A percentile compares a stretch with the other conserved stretches of the same genome.
Evolutionary conservation across 2,888 invertebrate genomes (phyloP).

Genomic region (Pinctada fucata): DNA sequence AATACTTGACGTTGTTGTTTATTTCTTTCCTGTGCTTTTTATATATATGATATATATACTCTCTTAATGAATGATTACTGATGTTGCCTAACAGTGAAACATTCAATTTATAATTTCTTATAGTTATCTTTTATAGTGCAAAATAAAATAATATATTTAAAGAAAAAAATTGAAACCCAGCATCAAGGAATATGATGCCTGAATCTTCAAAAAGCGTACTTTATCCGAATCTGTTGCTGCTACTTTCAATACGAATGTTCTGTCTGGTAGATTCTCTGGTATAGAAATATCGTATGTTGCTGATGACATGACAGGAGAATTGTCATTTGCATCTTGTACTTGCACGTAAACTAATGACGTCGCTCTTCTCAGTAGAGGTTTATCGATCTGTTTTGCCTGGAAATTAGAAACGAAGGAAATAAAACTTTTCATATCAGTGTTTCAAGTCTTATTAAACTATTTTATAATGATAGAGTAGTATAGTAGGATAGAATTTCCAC

Average conservation of each 20-base stretch:
- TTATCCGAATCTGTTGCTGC: conserved; percentile 34
- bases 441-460: too few relatives aligned
- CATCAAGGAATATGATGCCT: not conserved
- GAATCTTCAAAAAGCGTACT: conserved; percentile 9
- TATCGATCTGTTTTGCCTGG: conserved; percentile 37
- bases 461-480: too few relatives aligned
- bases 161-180: not conserved
- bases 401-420: too few relatives aligned
- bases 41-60: too few relatives aligned
- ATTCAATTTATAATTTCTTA: too few relatives aligned
- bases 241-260: conserved; percentile 7
- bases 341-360: conserved; percentile 22
- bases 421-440: too few relatives aligned
- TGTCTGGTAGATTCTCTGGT: conserved; percentile 32
- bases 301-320: conserved; percentile 30
- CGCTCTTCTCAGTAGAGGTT: conserved; percentile 19
- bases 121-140: too few relatives aligned
- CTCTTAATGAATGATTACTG: too few relatives aligned
- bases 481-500: too few relatives aligned
- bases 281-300: conserved; percentile 11
- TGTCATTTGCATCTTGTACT: conserved; percentile 38
- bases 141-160: not conserved
- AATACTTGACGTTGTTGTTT: too few relatives aligned
- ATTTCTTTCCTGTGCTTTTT: too few relatives aligned
- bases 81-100: too few relatives aligned